Conservation (phyloP, 2,888 invertebrate species). For the Hanleya hanleyi region DNA sequence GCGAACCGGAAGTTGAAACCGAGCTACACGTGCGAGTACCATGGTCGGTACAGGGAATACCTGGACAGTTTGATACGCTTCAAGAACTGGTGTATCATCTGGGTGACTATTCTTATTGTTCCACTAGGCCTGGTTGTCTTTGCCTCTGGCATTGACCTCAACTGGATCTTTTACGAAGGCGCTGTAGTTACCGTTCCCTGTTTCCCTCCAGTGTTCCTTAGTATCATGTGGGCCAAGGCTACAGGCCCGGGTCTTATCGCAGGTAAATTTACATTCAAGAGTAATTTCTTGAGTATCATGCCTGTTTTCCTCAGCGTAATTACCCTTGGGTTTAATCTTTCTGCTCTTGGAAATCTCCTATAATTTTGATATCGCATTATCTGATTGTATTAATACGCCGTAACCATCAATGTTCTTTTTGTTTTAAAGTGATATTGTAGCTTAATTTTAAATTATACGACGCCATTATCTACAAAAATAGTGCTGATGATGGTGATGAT, state of each 20-base stretch:
- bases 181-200: slow-evolving; percentile 62
- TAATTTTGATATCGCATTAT: neutral
- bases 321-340: neutral
- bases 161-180: slow-evolving; percentile 59
- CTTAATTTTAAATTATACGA: too few relatives aligned
- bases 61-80: slow-evolving; percentile 52
- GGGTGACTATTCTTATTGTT: slow-evolving; percentile 60
- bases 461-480: too few relatives aligned
- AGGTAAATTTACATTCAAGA: slow-evolving; percentile 37
- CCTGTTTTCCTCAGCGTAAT: neutral
- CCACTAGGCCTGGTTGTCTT: slow-evolving; percentile 56
- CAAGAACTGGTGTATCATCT: slow-evolving; percentile 69
- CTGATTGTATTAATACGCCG: neutral
- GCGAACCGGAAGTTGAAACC: too few relatives aligned
- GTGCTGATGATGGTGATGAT: too few relatives aligned
- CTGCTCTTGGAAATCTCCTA: neutral
- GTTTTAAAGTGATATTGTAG: neutral
- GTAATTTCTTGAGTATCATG: neutral
- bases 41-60: slow-evolving; percentile 48
- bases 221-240: slow-evolving; percentile 63
- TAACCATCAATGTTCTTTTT: neutral
- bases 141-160: slow-evolving; percentile 57
- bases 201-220: slow-evolving; percentile 59
- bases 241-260: slow-evolving; percentile 53
- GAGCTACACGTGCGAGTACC: slow-evolving; percentile 45